Base-by-base conservation (phyloP, 2,113 vertebrate species). In the Psittacula cyanocephala region DNA sequence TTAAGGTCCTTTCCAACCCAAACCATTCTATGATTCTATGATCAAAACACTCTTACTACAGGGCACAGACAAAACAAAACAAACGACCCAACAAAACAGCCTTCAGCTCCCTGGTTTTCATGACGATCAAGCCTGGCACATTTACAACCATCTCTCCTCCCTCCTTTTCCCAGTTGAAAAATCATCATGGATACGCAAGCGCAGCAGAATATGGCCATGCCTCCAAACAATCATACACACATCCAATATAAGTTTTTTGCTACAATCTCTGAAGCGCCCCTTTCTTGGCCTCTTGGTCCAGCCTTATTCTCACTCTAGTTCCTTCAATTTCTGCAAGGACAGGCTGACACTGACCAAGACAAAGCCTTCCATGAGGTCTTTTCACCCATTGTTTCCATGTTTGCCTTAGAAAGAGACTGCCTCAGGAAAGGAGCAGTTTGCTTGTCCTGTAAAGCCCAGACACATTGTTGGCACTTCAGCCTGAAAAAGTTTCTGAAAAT, bases 401-500 rank as follows among this genome's bases (percentile, higher is more conserved):
- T n/a, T 83, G 88, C 76, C 60, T 88, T 86, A 78, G 47, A 86
- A 94, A 90, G 35, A 75, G 65, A 71, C 24, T 35, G 87, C 85
- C 91, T 81, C 52, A 39, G 94, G 94, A 86, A 88, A 91, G 69
- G 52, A 88, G 50, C 53, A 88, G 79, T 92, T 89, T 72, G 86
- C 47, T 90, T 57, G 57, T 55, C 82, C 92, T 86, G 72, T 67
- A 88, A 90, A 88, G 75, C 43, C 92, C 62, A 88, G 76, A 71
- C 79, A 75, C 47, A 89, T 29, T 94, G 93, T 72, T 95, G 86
- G 86, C 82, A 88, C 50, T 93, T 90, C 77, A 81, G 71, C 52
- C 29, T 90, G 55, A 91, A 88, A 31, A 91, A 92, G 57, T 75
- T 95, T 81, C 80, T 88, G 86, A 91, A 93, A 93, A 77, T 75